These are phyloP conservation scores for Bos javanicus DNA, from an alignment of 2,113 vertebrate genomes.

Conservation along the genomic window DNA sequence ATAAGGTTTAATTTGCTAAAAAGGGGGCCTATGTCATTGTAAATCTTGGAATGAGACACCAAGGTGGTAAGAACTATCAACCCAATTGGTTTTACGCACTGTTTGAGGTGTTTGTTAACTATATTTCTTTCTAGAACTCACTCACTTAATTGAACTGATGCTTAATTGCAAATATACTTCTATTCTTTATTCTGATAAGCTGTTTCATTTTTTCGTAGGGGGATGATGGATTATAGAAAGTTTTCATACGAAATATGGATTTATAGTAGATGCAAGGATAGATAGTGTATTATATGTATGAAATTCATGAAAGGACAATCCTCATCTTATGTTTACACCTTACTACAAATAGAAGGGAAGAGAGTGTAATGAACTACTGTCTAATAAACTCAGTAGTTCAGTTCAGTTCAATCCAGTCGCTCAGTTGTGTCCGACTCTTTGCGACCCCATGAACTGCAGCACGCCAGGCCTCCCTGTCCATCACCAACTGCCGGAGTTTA, in stretches of 20 bases:
- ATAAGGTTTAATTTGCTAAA: constrained; percentile 85
- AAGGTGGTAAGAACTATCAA: constrained; percentile 78
- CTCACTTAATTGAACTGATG: constrained; percentile 47
- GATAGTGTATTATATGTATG: background rate
- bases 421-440: background rate
- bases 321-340: background rate
- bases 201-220: background rate
- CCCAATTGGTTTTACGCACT: constrained; percentile 67
- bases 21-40: constrained; percentile 78
- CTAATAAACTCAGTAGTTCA: background rate
- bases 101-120: constrained; percentile 68
- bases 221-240: background rate
- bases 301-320: background rate
- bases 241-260: background rate
- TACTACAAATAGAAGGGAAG: background rate
- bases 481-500: background rate
- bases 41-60: constrained; percentile 82
- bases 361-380: background rate
- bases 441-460: accelerated
- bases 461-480: accelerated
- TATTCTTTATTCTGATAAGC: background rate
- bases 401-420: background rate
- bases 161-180: constrained; percentile 8
- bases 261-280: background rate
- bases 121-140: constrained; percentile 44